Evolutionary conservation across 2,797 vertebrate genomes (phyloP).

Genomic region (Schizopygopsis malacanthus): DNA sequence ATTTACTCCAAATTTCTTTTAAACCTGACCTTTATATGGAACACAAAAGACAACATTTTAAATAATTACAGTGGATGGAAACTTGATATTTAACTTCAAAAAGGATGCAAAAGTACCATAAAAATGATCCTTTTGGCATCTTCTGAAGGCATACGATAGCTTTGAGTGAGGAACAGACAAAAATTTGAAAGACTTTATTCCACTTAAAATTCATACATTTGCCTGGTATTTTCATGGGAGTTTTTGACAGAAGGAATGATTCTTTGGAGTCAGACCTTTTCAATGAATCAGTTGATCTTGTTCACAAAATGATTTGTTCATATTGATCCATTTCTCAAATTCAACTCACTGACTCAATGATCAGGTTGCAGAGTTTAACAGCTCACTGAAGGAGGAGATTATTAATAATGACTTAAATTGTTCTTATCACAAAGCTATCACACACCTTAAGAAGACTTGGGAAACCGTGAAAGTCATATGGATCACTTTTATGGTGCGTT

Average conservation of each 20-base stretch:
- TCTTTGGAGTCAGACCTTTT: neutral
- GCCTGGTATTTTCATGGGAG: neutral
- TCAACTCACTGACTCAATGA: neutral
- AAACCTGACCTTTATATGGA: neutral
- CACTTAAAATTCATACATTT: neutral
- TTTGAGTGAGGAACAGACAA: neutral
- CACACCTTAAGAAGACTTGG: neutral
- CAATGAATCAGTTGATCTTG: neutral
- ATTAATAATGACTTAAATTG: neutral
- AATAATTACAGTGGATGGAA: neutral
- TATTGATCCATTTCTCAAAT: neutral
- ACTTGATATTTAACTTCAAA: neutral
- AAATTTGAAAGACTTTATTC: neutral
- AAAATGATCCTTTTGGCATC: fast-evolving
- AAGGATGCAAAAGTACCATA: neutral
- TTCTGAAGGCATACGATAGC: neutral
- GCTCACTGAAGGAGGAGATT: slow-evolving; percentile 1
- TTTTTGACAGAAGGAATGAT: neutral
- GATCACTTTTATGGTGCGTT: neutral
- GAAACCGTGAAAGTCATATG: neutral
- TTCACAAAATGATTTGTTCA: neutral
- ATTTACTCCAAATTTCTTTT: slow-evolving; percentile 1
- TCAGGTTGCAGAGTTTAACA: neutral
- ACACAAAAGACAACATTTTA: neutral
- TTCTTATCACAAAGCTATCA: slow-evolving; percentile 1